Conservation (phyloP, 2,113 vertebrate genomes). For the Lonchura striata region DNA sequence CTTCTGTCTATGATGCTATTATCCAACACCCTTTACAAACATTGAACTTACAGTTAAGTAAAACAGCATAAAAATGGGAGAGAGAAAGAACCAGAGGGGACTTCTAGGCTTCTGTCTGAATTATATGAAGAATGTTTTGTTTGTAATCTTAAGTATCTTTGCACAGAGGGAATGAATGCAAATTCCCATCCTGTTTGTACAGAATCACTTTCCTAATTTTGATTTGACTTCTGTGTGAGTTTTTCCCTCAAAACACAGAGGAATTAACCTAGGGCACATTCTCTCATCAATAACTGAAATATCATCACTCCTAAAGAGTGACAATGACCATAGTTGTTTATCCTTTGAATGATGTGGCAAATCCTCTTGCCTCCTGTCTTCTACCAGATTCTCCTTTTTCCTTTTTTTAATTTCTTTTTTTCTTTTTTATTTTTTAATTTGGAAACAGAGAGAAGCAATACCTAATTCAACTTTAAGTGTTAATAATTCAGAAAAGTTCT, state of each 20-base stretch:
- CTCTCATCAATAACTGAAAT: slow-evolving; percentile 3
- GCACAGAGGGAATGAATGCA: neutral
- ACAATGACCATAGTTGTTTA: neutral
- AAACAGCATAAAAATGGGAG: neutral
- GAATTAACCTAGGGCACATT: slow-evolving; percentile 6
- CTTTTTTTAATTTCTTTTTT: rapidly evolving
- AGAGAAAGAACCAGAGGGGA: neutral
- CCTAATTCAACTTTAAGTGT: neutral
- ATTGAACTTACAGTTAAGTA: neutral
- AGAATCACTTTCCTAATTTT: slow-evolving; percentile 32
- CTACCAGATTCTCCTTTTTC: neutral
- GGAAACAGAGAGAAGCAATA: neutral
- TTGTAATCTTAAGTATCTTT: neutral
- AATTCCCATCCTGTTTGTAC: slow-evolving; percentile 19
- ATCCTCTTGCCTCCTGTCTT: neutral
- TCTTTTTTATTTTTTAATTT: neutral
- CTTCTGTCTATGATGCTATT: neutral
- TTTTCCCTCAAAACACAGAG: neutral
- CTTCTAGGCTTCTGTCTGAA: neutral
- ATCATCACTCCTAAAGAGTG: neutral
- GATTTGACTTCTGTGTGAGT: neutral
- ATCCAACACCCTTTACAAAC: slow-evolving; percentile 9
- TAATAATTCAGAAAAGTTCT: neutral
- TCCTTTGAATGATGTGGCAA: neutral
- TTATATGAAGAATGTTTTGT: neutral